These are phyloP conservation scores for Microplitis deprimator DNA, from an alignment of 2,888 invertebrate genomes.

Conservation along the genomic window DNA sequence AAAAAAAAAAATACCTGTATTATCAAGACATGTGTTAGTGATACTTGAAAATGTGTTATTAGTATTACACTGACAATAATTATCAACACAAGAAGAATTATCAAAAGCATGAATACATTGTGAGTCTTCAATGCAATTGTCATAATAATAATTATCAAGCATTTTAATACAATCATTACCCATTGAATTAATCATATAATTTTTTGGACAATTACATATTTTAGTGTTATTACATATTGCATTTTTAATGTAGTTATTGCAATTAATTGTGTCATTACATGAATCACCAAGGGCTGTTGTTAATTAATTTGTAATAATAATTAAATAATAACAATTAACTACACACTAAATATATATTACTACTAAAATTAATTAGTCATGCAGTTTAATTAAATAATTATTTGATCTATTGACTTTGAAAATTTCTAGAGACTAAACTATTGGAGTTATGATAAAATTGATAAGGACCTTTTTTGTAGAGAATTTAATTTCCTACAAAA, in stretches of 20 bases:
- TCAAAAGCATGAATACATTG: slow-evolving; percentile 52
- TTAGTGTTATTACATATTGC: slow-evolving; percentile 48
- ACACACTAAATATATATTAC: no score
- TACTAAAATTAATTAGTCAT: no score
- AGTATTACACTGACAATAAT: slow-evolving; percentile 49
- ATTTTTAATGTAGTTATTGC: slow-evolving; percentile 36
- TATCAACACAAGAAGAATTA: slow-evolving; percentile 48
- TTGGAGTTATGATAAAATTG: no score
- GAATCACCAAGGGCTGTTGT: slow-evolving; percentile 46
- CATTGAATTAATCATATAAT: slow-evolving; percentile 40
- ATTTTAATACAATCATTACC: slow-evolving; percentile 47
- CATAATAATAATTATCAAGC: slow-evolving; percentile 40
- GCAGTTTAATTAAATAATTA: no score
- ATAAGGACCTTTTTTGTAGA: no score
- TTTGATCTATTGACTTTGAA: no score
- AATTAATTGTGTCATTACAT: slow-evolving; percentile 54
- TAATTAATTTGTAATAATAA: background rate
- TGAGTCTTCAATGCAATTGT: slow-evolving; percentile 45
- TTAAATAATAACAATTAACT: no score
- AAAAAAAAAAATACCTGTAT: background rate
- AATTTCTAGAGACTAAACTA: no score
- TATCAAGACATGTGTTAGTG: slow-evolving; percentile 41
- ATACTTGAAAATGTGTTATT: slow-evolving; percentile 49
- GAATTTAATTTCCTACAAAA: no score
- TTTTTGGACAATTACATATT: slow-evolving; percentile 50